phyloP scores from a whole-genome alignment of 2,113 vertebrate species.

The Cyprinodon tularosa region DNA sequence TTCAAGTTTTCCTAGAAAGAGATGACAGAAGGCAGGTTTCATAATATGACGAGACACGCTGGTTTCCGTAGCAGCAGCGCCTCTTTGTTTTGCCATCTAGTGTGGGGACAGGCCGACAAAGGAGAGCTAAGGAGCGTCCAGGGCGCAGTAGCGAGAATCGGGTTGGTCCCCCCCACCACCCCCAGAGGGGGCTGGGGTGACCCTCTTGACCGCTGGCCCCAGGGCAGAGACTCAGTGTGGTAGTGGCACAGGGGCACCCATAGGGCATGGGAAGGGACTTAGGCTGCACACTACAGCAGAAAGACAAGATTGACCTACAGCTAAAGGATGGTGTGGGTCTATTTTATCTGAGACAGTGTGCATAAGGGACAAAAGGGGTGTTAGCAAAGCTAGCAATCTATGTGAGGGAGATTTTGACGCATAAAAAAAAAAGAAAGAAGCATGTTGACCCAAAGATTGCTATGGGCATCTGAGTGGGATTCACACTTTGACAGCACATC shows the following conservation, averaged over 20 bases:
- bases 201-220: slow-evolving; percentile 87
- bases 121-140: slow-evolving; percentile 84
- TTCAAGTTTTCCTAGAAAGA: slow-evolving; percentile 3
- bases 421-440: slow-evolving; percentile 70
- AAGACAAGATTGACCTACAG: slow-evolving; percentile 71
- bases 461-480: slow-evolving; percentile 77
- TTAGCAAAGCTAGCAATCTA: slow-evolving; percentile 65
- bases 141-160: slow-evolving; percentile 79
- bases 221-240: slow-evolving; percentile 86
- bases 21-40: slow-evolving; percentile 25
- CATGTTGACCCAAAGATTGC: slow-evolving; percentile 71
- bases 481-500: slow-evolving; percentile 78
- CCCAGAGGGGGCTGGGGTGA: slow-evolving; percentile 80
- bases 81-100: slow-evolving; percentile 77
- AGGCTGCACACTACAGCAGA: slow-evolving; percentile 62
- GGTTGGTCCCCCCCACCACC: slow-evolving; percentile 83
- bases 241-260: slow-evolving; percentile 86
- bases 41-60: slow-evolving; percentile 44
- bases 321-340: slow-evolving; percentile 58
- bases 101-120: slow-evolving; percentile 80
- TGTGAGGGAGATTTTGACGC: slow-evolving; percentile 70
- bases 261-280: slow-evolving; percentile 86
- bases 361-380: slow-evolving; percentile 65
- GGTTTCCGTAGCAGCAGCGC: slow-evolving; percentile 69
- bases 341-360: slow-evolving; percentile 61